phyloP scores from a whole-genome alignment of 2,888 invertebrate genomes.

The Aporophyla nigra region DNA sequence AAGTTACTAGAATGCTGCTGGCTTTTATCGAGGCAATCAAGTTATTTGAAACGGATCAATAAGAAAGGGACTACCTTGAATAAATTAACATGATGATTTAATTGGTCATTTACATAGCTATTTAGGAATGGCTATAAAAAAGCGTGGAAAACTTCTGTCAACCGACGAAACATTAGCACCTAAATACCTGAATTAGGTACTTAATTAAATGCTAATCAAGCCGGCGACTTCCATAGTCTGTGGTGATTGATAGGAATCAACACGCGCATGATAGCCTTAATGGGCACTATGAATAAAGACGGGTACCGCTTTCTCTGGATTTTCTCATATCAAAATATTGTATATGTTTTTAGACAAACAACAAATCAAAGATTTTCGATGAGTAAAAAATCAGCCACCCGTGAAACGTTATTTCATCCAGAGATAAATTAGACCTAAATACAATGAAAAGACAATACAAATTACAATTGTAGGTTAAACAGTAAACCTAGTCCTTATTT shows the following conservation, averaged over 20 bases:
- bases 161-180: neutral
- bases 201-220: neutral
- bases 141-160: conserved; percentile 9
- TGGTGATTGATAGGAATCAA: conserved; percentile 19
- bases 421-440: neutral
- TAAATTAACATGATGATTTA: conserved; percentile 27
- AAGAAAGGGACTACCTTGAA: conserved; percentile 42
- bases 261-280: neutral
- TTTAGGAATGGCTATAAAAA: conserved; percentile 22
- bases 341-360: too few relatives aligned
- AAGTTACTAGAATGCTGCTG: conserved; percentile 3
- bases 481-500: neutral
- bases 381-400: neutral
- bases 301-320: neutral
- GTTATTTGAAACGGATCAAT: conserved; percentile 37
- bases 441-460: too few relatives aligned
- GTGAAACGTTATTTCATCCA: neutral
- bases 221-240: neutral
- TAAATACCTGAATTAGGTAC: conserved; percentile 19
- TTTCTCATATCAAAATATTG: neutral
- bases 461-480: neutral
- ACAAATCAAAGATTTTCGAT: neutral
- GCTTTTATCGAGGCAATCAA: conserved; percentile 36
- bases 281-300: neutral
- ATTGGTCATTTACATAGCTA: conserved; percentile 12